Evolutionary conservation across 2,888 invertebrate genomes (phyloP).

Genomic region (Xylocampa areola): DNA sequence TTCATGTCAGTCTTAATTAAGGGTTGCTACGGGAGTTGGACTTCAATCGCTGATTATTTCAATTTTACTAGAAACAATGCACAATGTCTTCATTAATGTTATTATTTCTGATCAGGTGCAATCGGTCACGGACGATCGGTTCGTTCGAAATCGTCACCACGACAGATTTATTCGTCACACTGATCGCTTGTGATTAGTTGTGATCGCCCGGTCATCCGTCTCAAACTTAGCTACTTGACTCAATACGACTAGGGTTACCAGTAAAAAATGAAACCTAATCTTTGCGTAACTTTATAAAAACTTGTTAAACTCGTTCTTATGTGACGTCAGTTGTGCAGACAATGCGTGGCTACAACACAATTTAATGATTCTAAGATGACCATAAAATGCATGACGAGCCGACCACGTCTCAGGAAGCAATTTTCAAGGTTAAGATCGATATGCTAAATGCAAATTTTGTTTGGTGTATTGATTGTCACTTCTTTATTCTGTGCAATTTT

Average conservation of each 20-base stretch:
- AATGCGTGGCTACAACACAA: conserved; percentile 16
- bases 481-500: too few species aligned
- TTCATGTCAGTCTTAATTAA: conserved; percentile 44
- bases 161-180: conserved; percentile 76
- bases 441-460: conserved; percentile 41
- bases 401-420: conserved; percentile 45
- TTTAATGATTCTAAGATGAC: conserved; percentile 35
- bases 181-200: conserved; percentile 39
- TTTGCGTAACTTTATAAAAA: conserved; percentile 16
- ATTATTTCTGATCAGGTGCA: conserved; percentile 71
- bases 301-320: conserved; percentile 21
- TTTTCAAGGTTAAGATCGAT: conserved; percentile 40
- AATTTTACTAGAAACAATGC: conserved; percentile 53
- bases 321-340: conserved; percentile 27
- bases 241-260: conserved; percentile 5
- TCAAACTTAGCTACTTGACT: conserved; percentile 25
- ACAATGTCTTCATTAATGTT: conserved; percentile 56
- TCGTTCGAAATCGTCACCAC: conserved; percentile 73
- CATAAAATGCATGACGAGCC: conserved; percentile 32
- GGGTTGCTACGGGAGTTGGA: conserved; percentile 25
- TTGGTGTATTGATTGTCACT: conserved; percentile 20
- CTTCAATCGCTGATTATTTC: conserved; percentile 34
- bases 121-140: conserved; percentile 73
- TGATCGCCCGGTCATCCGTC: conserved; percentile 32
- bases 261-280: conserved; percentile 6